phyloP scores from a whole-genome alignment of 2,113 vertebrate species.

The Lanius ludovicianus region DNA sequence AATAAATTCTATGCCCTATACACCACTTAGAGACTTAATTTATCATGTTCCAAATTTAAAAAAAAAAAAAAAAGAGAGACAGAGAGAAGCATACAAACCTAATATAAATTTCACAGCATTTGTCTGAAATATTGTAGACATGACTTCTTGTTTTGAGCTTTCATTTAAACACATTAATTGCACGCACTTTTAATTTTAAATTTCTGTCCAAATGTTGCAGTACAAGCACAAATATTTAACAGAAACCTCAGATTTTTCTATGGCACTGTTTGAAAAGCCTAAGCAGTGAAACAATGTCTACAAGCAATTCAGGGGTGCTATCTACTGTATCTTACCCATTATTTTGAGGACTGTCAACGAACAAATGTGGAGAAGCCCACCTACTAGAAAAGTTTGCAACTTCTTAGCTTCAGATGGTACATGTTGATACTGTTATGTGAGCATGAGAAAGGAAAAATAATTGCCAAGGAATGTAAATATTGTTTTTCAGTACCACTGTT shows the following conservation, averaged over 20 bases:
- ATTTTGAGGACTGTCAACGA: neutral
- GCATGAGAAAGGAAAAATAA: neutral
- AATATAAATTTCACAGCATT: neutral
- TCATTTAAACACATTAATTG: neutral
- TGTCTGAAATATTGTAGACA: neutral
- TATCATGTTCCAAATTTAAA: conserved; percentile 3
- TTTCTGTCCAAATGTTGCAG: neutral
- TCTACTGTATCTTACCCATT: neutral
- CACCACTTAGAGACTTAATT: neutral
- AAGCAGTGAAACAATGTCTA: neutral
- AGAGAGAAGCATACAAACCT: neutral
- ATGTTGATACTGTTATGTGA: neutral
- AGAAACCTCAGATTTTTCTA: neutral
- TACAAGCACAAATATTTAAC: neutral
- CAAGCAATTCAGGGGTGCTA: neutral
- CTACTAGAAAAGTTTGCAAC: neutral
- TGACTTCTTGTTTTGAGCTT: neutral
- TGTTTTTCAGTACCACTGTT: neutral
- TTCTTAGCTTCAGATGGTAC: neutral
- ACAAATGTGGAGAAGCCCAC: neutral
- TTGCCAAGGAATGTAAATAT: neutral
- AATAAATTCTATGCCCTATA: conserved; percentile 20
- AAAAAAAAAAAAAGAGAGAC: neutral
- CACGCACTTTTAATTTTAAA: neutral
- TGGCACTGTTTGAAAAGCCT: neutral